Base-by-base conservation (phyloP, 2,888 invertebrate genomes). In the Coelogynopora nodosa region DNA sequence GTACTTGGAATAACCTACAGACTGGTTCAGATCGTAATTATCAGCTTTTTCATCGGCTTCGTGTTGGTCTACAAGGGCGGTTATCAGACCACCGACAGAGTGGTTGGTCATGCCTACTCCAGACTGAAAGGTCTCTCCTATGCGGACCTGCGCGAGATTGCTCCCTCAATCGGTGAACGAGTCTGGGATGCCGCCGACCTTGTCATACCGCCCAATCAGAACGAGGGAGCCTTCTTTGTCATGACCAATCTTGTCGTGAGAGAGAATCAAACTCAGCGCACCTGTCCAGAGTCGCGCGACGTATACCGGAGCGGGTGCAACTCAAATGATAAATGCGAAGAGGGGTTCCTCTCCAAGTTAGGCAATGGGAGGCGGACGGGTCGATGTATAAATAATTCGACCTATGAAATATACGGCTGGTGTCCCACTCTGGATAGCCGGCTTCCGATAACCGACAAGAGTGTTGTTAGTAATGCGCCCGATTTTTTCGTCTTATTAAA, bases 41-140 rank as follows among this genome's bases (percentile, higher is more conserved):
- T 93, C 31, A 90, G 89, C 2, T 93, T 93, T 87, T 90, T 93
- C 31, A 91, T 92, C 67, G 92, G 92, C 81, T 93, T 90, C 90
- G 93, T 91, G 0, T 91, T 93, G 80, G 90, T 93, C 31, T 92
- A 90, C 87, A 91, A 93, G 85, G 93, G 92, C 88, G 93, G 93
- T 13, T 93, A 93, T 89, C 93, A 93, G 89, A 91, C 91, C 2
- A 90, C 91, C 88, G 91, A 92, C 80, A 88, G 89, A 67, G 91
- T 92, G 2, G 91, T 91, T 49, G 92, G 92, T 84, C 92, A 92
- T 0, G 91, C 92, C 0, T 92, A 92, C 0, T 92, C 92, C 0
- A 93, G 93, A 90, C 89, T 93, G n/a, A 93, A 93, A 89, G 93
- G 93, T 0, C 91, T 87, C n/a, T 84, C 84, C 0, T 87, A 67